Conservation (phyloP, 2,113 vertebrate genomes). For the Diphyllodes magnificus region DNA sequence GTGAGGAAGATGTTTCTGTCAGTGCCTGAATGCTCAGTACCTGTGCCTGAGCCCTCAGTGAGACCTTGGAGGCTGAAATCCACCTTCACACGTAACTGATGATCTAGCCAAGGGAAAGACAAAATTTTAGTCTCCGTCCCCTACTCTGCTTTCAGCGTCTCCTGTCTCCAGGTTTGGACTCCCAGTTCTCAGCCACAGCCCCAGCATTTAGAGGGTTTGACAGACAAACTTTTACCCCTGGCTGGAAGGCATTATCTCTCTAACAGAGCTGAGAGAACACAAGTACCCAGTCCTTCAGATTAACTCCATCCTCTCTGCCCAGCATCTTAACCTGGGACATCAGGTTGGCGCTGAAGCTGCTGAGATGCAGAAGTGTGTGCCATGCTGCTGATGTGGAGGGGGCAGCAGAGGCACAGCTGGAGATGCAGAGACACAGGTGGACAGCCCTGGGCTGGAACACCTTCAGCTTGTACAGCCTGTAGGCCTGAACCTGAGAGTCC, state of each 20-base stretch:
- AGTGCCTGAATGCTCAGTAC: not conserved
- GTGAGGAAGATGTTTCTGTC: not conserved
- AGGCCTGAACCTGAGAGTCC: not conserved
- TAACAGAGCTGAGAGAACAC: not conserved
- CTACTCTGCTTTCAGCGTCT: not conserved
- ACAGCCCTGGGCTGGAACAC: not conserved
- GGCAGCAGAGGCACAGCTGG: not conserved
- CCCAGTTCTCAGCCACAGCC: not conserved
- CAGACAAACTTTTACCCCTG: not conserved
- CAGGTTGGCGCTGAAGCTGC: not conserved
- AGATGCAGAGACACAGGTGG: not conserved
- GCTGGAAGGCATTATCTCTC: not conserved
- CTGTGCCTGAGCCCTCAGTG: fast-evolving
- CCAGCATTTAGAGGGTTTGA: not conserved
- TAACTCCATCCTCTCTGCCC: not conserved
- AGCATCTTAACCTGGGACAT: not conserved
- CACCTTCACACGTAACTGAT: not conserved
- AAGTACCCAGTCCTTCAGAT: not conserved
- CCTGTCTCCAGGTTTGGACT: not conserved
- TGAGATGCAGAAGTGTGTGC: not conserved
- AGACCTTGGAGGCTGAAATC: not conserved
- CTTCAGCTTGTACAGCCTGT: not conserved
- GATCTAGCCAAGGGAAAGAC: not conserved
- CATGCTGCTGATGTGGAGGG: not conserved
- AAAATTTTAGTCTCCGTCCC: not conserved